A percentile compares a stretch with the other conserved stretches of the same genome.
These are phyloP conservation scores for Eriocheir sinensis DNA, from an alignment of 1,140 invertebrate genomes.

Conservation along the genomic window DNA sequence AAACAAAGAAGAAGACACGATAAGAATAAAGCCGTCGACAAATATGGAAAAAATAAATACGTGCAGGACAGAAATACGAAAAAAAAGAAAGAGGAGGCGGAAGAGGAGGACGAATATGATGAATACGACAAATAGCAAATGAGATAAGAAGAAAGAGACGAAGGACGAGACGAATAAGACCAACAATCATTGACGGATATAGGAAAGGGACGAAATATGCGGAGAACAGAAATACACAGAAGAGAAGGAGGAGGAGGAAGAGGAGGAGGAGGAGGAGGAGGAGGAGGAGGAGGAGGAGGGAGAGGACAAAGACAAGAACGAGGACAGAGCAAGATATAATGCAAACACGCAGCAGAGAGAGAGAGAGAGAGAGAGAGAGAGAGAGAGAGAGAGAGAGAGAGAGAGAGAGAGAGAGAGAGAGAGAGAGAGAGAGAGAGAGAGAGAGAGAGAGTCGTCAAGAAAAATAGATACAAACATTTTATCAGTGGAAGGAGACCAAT, in stretches of 20 bases:
- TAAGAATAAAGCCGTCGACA: slow-evolving; percentile 3
- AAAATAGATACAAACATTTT: background rate
- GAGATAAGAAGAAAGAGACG: too few species aligned
- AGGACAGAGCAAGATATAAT: background rate
- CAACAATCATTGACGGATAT: background rate
- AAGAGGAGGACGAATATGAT: too few species aligned
- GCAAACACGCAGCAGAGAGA: background rate
- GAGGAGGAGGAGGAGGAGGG: background rate
- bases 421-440: background rate
- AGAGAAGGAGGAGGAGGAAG: too few species aligned
- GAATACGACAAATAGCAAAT: too few species aligned
- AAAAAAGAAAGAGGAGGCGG: too few species aligned
- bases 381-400: background rate
- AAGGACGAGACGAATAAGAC: too few species aligned
- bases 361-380: background rate
- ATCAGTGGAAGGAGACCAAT: background rate
- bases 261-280: background rate
- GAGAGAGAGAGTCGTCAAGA: background rate
- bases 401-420: background rate
- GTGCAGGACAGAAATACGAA: too few species aligned
- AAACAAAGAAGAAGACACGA: background rate
- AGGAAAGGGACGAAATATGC: background rate
- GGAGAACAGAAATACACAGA: too few species aligned
- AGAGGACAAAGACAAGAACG: background rate
- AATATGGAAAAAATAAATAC: too few species aligned